Base-by-base conservation (phyloP, 1,140 invertebrate species). In the Littorina saxatilis region DNA sequence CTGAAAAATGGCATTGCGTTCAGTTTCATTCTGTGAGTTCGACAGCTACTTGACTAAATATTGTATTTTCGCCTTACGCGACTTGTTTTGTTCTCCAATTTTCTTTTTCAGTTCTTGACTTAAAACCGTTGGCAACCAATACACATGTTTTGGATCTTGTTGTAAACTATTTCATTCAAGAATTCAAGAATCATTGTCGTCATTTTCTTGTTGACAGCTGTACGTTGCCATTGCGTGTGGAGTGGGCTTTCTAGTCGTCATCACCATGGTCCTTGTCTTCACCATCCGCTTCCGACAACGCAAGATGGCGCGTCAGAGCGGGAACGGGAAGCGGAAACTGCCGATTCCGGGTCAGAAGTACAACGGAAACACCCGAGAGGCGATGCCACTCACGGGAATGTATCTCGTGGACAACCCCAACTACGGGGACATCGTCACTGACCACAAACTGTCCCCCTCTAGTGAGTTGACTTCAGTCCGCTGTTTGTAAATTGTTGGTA, bases 341-440 rank as follows among this genome's bases (percentile, higher is more conserved):
- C 66, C 80, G 3, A 72, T 70, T 20, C 78, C 82, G 35, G 78
- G 55, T 3, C 79, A 75, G 0, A 47, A 83, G 52, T 37, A 82
- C 58, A 52, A 47, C 83, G 40, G 63, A 50, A 81, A 79, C 11
- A 72, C 76, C 35, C 82, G 85, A 43, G 91, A 91, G 61, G 84
- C 81, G 27, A 89, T 92, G 82, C 92, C 91, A 23, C 83, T 92
- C 7, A 89, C 87, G 23, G 82, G 88, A 0, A 82, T 88, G 27
- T 88, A 88, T 29, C 83, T 93, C 70, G 88, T 92, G 23, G 88
- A 91, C 75, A 93, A 93, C 85, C 91, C 90, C n/a, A 91, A 92
- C 58, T 93, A 93, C 83, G n/a, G n/a, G n/a, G 83, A 78, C 70
- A 83, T 13, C 43, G 82, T 70, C 81, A 73, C 50, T 17, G 32